A percentile compares a stretch with the other conserved stretches of the same genome.
Evolutionary conservation across 1,140 invertebrate species (phyloP).

Genomic region (Eurosta solidaginis): DNA sequence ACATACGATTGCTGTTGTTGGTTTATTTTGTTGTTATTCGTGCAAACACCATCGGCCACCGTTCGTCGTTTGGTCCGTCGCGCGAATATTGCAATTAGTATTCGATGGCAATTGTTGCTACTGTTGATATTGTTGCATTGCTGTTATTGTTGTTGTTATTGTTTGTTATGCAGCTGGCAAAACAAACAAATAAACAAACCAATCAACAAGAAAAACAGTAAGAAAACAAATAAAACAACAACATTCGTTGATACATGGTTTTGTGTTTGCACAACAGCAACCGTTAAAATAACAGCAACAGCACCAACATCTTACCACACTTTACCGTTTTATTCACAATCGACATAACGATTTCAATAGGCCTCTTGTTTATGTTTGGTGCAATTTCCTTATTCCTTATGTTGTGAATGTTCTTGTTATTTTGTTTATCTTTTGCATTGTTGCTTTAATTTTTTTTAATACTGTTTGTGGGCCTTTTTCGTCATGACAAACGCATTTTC

Average conservation of each 20-base stretch:
- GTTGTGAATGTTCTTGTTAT: background rate
- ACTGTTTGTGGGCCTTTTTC: background rate
- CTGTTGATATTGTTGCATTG: too few relatives aligned
- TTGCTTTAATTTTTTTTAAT: too few relatives aligned
- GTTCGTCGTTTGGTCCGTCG: background rate
- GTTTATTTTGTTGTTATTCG: background rate
- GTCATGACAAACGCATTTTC: background rate
- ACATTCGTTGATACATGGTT: background rate
- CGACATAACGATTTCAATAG: conserved; percentile 1
- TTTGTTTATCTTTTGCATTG: background rate
- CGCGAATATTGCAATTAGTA: conserved; percentile 24
- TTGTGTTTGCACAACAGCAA: background rate
- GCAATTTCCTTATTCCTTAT: conserved; percentile 25
- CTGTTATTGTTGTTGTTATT: background rate
- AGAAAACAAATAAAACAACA: background rate
- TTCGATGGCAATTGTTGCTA: conserved; percentile 15
- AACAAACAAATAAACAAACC: background rate
- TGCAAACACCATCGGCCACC: background rate
- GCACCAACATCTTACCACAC: conserved; percentile 14
- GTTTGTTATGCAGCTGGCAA: background rate
- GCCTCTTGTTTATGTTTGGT: background rate
- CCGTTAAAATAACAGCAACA: too few relatives aligned
- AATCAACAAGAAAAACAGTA: too few relatives aligned
- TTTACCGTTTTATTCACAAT: conserved; percentile 26
- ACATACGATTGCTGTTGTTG: background rate